Conservation (phyloP, 1,140 invertebrate genomes). For the Caligus rogercresseyi region DNA sequence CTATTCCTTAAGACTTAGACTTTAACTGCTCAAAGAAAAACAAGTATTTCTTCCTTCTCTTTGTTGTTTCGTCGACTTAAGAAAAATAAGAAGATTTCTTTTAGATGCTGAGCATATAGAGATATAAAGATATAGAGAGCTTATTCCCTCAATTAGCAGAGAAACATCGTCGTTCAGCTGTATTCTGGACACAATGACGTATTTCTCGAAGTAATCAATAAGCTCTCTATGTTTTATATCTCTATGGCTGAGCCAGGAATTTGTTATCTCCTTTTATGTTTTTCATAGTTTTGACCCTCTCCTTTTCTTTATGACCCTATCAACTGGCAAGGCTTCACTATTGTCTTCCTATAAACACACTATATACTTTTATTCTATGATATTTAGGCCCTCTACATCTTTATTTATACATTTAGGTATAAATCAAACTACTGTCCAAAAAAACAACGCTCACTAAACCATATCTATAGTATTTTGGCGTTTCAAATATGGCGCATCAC, state of each 20-base stretch:
- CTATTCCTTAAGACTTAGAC: too few species aligned
- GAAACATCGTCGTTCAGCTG: background rate
- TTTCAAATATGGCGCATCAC: too few species aligned
- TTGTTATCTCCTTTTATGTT: background rate
- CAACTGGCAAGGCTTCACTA: background rate
- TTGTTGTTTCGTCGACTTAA: too few species aligned
- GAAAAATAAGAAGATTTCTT: too few species aligned
- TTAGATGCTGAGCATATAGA: background rate
- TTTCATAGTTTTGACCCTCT: background rate
- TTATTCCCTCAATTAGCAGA: background rate
- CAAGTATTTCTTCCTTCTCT: too few species aligned
- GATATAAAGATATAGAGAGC: background rate
- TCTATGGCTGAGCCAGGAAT: background rate
- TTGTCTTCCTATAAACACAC: background rate
- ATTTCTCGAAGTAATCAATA: too few species aligned
- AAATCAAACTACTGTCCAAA: background rate
- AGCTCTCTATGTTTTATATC: background rate
- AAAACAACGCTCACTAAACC: background rate
- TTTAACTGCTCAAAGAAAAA: too few species aligned
- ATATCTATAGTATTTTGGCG: background rate
- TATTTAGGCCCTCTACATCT: too few species aligned
- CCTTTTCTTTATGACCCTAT: background rate
- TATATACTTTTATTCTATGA: too few species aligned
- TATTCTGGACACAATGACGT: background rate
- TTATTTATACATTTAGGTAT: too few species aligned